Evolutionary conservation across 2,888 invertebrate species (phyloP), one percentile per base, ranked within the genome.

Genomic region (Dryomyza anilis): DNA sequence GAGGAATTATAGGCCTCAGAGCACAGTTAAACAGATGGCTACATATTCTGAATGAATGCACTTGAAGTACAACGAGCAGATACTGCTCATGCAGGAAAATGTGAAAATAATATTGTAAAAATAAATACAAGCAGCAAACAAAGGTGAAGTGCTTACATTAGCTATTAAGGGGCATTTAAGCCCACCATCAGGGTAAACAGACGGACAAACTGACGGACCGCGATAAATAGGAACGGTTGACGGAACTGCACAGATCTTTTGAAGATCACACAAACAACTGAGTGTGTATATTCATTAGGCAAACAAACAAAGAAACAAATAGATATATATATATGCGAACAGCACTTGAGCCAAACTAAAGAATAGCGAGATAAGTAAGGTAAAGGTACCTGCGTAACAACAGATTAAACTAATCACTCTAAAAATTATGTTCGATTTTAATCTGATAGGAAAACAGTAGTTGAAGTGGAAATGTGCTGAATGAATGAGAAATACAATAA

Each of bases 21-120:
- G 43, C 43, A 43, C 8, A 43, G 43, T 16, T 43, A 43, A 19
- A 43, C 43, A 16, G n/a, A 19, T 43, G 16, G 43, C 16, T 16
- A n/a, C 16, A 36, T 21, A 56, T 14, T 12, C 39, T 6, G 43
- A 30, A 23, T 33, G 25, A n/a, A 43, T 43, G 46, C 60, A 60
- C 60, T 50, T 50, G 48, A 60, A 33, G 27, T 50, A 50, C 45
- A 12, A 14, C 14, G 23, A 27, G 46, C 60, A n/a, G n/a, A n/a
- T n/a, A n/a, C n/a, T n/a, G n/a, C n/a, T n/a, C n/a, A n/a, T n/a
- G n/a, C n/a, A 14, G 33, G 50, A 36, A 63, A 56, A 63, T 56
- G 56, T 63, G 55, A 63, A 63, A 63, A 63, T 63, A 63, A 63
- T 56, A 46, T 46, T 46, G 63, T 45, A 33, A 55, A 55, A 55